These are phyloP conservation scores for Echinometra lucunter DNA, from an alignment of 53 echinoderm and acorn worm species.

Conservation along the genomic window DNA sequence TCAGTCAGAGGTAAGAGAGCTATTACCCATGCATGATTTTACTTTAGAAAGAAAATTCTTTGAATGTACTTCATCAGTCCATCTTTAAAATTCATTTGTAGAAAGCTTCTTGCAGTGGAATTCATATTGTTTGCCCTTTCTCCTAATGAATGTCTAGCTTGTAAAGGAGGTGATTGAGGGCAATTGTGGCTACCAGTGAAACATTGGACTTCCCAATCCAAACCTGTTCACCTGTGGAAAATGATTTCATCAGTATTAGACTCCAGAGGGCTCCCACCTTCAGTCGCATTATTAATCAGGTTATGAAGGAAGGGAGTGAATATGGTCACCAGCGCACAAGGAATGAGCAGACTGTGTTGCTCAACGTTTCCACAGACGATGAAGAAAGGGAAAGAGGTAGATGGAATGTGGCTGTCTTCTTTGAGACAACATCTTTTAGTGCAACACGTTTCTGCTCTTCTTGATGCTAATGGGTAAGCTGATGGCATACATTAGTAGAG, in stretches of 20 bases:
- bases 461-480: constrained; percentile 72
- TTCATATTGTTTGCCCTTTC: too few relatives aligned
- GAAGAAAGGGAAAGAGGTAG: not conserved
- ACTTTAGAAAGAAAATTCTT: too few relatives aligned
- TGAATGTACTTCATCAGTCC: too few relatives aligned
- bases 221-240: constrained; percentile 47
- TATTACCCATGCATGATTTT: too few relatives aligned
- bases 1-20: too few relatives aligned
- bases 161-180: constrained; percentile 28
- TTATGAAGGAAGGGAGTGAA: constrained; percentile 48
- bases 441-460: constrained; percentile 69
- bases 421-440: constrained; percentile 68
- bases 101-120: too few relatives aligned
- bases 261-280: constrained; percentile 74
- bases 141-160: not conserved
- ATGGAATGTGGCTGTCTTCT: constrained; percentile 18
- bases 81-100: too few relatives aligned
- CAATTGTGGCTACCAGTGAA: constrained; percentile 9
- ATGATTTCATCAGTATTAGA: constrained; percentile 71
- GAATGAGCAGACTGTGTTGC: constrained; percentile 30
- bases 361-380: constrained; percentile 33
- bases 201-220: constrained; percentile 69
- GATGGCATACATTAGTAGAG: not conserved
- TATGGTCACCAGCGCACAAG: constrained; percentile 57
- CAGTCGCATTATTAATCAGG: constrained; percentile 61